Percentiles rank a stretch among this genome's conserved stretches.
phyloP scores from a whole-genome alignment of 1,140 invertebrate species.

The Neocloeon triangulifer region DNA sequence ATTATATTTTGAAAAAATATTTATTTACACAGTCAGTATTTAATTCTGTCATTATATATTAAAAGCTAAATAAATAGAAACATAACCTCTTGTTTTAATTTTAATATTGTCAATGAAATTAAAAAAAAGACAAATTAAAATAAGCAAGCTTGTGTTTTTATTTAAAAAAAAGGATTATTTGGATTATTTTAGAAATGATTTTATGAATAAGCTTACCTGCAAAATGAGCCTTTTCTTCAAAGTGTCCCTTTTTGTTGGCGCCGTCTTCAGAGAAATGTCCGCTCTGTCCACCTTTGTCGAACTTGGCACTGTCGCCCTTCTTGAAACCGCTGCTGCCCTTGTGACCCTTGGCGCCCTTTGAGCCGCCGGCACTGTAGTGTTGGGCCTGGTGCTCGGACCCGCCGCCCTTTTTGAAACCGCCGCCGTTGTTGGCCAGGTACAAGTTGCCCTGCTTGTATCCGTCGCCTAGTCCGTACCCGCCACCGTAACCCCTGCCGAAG shows the following conservation, averaged over 20 bases:
- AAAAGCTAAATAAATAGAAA: too few relatives aligned
- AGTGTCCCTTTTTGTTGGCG: slow-evolving; percentile 46
- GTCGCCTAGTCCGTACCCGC: slow-evolving; percentile 10
- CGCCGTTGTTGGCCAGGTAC: slow-evolving; percentile 12
- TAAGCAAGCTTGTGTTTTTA: too few relatives aligned
- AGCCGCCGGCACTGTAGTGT: slow-evolving; percentile 8
- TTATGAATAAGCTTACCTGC: too few relatives aligned
- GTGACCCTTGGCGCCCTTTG: slow-evolving; percentile 8
- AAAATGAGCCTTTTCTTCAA: slow-evolving; percentile 41
- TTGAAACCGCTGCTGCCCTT: slow-evolving; percentile 39
- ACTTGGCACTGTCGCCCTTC: slow-evolving; percentile 42
- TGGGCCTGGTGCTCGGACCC: slow-evolving; percentile 3
- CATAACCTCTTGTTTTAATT: too few relatives aligned
- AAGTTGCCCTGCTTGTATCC: slow-evolving; percentile 10
- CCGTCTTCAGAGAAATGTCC: slow-evolving; percentile 46
- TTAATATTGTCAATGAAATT: too few relatives aligned
- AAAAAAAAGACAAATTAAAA: too few relatives aligned
- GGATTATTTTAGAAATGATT: too few relatives aligned
- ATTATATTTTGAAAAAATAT: too few relatives aligned
- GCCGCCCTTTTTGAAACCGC: slow-evolving; percentile 10
- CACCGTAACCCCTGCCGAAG: too few relatives aligned
- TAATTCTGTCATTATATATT: too few relatives aligned
- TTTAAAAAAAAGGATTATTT: too few relatives aligned
- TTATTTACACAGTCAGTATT: too few relatives aligned
- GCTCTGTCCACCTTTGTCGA: slow-evolving; percentile 42